Evolutionary conservation across 2,888 invertebrate genomes (phyloP), one percentile per base, ranked within the genome.

Genomic region (Athalia rosae): DNA sequence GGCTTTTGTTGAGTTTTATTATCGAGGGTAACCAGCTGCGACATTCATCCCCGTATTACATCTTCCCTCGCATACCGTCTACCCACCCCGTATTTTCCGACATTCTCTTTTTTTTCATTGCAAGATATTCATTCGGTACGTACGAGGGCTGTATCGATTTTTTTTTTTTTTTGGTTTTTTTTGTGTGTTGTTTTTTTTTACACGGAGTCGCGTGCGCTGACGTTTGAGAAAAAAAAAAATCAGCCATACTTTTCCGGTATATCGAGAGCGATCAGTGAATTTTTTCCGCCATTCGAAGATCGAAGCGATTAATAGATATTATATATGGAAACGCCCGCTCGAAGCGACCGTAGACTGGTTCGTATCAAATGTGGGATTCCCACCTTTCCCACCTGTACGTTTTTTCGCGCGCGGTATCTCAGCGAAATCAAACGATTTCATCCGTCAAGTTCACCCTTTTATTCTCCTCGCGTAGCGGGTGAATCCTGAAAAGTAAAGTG

Each of bases 21-120:
- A 71, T 71, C 71, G 71, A 45, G 45, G 71, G 71, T 71, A 71
- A 71, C 71, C 71, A 71, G 58, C 71, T 71, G 71, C 71, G 71
- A 58, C 71, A 56, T 69, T 50, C 59, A 59, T 71, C 45, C 43
- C 9, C 61, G 4, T 48, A 61, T 74, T 48, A 53, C 62, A 47
- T 74, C 15, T 8, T 28, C 61, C 13, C 41, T 48, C 61, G n/a
- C 48, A 41, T 61, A 47, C 13, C 28, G 8, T 61, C n/a, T 15
- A 9, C 15, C n/a, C 61, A 8, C 13, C n/a, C 74, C 11, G 15
- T 11, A 28, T 61, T 53, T 71, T 71, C 58, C 58, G 58, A 56
- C 71, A 45, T 45, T 13, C 5, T 58, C 58, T 59, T 11, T 59
- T 58, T 71, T 59, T 58, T 71, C 59, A 71, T 58, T 59, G 71